phyloP scores from a whole-genome alignment of 2,113 vertebrate genomes.

The Upupa epops region DNA sequence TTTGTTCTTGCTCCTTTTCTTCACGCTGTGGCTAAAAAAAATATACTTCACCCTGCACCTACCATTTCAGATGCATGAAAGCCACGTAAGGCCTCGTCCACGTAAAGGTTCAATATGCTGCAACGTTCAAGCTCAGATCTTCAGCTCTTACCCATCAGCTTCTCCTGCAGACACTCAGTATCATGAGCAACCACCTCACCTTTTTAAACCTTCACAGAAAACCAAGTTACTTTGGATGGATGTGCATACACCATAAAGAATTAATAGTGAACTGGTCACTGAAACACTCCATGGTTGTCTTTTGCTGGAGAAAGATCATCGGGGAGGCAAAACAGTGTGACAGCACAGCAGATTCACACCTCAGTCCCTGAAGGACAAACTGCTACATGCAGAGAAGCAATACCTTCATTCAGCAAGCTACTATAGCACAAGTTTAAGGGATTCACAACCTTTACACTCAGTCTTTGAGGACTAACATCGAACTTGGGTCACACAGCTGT shows the following conservation, averaged over 20 bases:
- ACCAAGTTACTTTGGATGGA: not conserved
- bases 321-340: not conserved
- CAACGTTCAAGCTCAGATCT: not conserved
- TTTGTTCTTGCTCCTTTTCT: not conserved
- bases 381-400: not conserved
- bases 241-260: not conserved
- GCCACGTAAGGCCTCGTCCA: not conserved
- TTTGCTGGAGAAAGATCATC: not conserved
- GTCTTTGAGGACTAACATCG: constrained; percentile 1
- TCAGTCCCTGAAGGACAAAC: not conserved
- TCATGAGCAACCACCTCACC: not conserved
- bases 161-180: not conserved
- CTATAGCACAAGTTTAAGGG: not conserved
- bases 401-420: constrained; percentile 8
- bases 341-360: not conserved
- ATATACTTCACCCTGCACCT: not conserved
- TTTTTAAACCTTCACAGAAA: not conserved
- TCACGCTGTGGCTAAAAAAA: not conserved
- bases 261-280: not conserved
- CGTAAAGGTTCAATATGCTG: not conserved
- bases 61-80: not conserved
- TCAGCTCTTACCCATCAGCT: not conserved
- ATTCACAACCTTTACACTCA: not conserved
- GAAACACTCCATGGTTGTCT: not conserved
- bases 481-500: not conserved